These are phyloP conservation scores for Drosophila sordidula DNA, from an alignment of 2,888 invertebrate species.

Conservation along the genomic window DNA sequence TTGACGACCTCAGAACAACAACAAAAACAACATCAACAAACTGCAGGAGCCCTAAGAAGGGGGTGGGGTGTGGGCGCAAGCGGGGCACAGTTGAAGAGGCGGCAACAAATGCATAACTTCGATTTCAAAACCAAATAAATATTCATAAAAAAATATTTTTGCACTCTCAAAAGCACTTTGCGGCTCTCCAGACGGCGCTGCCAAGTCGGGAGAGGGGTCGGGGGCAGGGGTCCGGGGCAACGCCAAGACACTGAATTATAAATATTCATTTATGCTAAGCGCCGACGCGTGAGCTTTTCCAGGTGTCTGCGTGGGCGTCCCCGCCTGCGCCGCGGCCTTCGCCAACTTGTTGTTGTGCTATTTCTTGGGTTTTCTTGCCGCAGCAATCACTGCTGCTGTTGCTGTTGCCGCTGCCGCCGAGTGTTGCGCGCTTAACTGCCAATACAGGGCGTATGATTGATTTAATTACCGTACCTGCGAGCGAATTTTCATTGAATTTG, in stretches of 20 bases:
- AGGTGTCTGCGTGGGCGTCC: constrained; percentile 63
- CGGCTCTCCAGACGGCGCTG: constrained; percentile 45
- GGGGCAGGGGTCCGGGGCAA: not conserved
- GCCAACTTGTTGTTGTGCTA: constrained; percentile 33
- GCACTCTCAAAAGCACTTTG: constrained; percentile 71
- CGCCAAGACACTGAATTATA: constrained; percentile 71
- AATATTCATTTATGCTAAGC: constrained; percentile 80
- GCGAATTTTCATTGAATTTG: not conserved
- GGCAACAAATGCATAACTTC: constrained; percentile 76
- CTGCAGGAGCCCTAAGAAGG: not conserved
- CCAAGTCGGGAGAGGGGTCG: not conserved
- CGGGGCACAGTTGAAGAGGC: constrained; percentile 17
- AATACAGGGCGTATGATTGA: constrained; percentile 71
- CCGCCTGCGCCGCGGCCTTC: constrained; percentile 18
- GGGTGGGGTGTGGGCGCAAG: not conserved
- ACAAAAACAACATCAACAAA: not conserved
- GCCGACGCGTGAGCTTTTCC: constrained; percentile 58
- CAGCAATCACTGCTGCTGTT: constrained; percentile 1
- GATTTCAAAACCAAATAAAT: constrained; percentile 78
- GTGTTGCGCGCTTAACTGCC: constrained; percentile 51
- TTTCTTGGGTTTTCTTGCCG: not conserved
- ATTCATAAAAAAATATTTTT: constrained; percentile 76
- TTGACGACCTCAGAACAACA: constrained; percentile 51
- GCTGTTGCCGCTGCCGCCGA: constrained; percentile 4
- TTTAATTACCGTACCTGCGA: constrained; percentile 63